A percentile compares a stretch with the other conserved stretches of the same genome.
Conservation (phyloP, 2,888 invertebrate genomes). For the Thyatira batis region DNA sequence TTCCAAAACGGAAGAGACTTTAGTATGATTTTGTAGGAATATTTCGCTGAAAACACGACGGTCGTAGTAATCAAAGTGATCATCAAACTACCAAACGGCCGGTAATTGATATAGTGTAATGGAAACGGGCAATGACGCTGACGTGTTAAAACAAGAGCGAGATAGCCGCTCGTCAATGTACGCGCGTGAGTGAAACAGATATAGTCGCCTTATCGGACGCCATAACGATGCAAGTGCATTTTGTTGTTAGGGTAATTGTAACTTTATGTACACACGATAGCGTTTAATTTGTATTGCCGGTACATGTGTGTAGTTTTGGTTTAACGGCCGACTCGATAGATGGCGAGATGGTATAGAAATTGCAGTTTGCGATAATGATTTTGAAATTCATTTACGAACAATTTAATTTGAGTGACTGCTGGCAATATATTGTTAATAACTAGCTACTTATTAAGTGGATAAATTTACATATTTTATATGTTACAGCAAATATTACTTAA, state of each 20-base stretch:
- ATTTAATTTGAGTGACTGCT: too few species aligned
- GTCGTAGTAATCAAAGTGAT: conserved; percentile 41
- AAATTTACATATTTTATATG: too few species aligned
- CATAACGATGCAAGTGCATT: conserved; percentile 68
- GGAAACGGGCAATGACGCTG: conserved; percentile 76
- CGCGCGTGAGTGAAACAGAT: conserved; percentile 64
- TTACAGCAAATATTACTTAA: too few species aligned
- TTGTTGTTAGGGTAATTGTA: conserved; percentile 62
- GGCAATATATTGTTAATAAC: too few species aligned
- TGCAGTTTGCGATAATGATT: conserved; percentile 2
- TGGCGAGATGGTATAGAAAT: conserved; percentile 31
- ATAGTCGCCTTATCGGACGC: conserved; percentile 46
- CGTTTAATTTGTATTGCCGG: conserved; percentile 47
- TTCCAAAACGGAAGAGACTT: neutral
- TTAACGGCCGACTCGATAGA: conserved; percentile 45
- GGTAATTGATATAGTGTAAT: conserved; percentile 79
- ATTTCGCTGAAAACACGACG: conserved; percentile 17
- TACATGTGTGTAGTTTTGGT: conserved; percentile 29
- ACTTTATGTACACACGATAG: conserved; percentile 54
- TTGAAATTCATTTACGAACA: neutral
- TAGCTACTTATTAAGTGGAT: too few species aligned
- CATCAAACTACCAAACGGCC: conserved; percentile 43
- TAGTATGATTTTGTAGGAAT: neutral
- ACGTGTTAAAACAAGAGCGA: conserved; percentile 71
- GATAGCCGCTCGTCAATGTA: conserved; percentile 56